Conservation (phyloP, 2,888 invertebrate species). For the Drosophila hamatofila region DNA sequence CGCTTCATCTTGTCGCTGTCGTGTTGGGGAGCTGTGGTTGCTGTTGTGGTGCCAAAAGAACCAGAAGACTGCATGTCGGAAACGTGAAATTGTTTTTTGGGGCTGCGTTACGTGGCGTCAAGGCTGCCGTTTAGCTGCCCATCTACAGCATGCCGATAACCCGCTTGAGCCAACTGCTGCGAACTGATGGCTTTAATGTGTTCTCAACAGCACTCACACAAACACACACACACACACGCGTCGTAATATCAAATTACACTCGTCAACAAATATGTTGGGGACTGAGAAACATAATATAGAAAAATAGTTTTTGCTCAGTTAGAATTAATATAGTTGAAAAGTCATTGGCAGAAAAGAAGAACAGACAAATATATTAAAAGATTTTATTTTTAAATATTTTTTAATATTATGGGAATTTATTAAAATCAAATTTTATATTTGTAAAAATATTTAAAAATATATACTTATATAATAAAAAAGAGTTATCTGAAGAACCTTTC, state of each 20-base stretch:
- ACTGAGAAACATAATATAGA: not conserved
- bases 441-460: no score
- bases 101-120: conserved; percentile 17
- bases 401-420: no score
- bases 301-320: not conserved
- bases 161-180: conserved; percentile 33
- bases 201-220: conserved; percentile 17
- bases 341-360: no score
- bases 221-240: not conserved
- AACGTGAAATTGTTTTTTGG: conserved; percentile 33
- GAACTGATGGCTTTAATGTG: conserved; percentile 46
- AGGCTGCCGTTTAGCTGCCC: conserved; percentile 19
- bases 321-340: no score
- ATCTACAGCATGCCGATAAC: conserved; percentile 39
- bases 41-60: not conserved
- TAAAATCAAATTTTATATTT: not conserved
- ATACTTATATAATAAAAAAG: not conserved
- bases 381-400: no score
- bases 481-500: not conserved
- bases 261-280: not conserved
- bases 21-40: no score
- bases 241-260: conserved; percentile 49
- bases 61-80: not conserved
- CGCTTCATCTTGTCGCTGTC: not conserved
- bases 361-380: no score